Percentiles rank a stretch among this genome's conserved stretches.
These are phyloP conservation scores for Nematostella vectensis DNA, from an alignment of 92 coral and sea anemone genomes.

Conservation along the genomic window DNA sequence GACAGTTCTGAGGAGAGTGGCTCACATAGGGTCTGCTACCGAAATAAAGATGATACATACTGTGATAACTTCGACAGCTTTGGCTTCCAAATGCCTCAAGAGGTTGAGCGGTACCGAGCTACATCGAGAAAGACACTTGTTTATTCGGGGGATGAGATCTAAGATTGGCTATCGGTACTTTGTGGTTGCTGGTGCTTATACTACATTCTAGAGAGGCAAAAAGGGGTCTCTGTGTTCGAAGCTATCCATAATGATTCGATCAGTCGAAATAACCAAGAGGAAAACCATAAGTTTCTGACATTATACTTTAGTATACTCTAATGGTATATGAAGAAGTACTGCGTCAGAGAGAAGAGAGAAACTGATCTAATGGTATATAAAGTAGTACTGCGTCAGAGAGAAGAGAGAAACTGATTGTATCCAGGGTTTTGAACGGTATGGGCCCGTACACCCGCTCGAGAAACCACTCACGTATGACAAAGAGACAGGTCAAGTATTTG, in stretches of 20 bases:
- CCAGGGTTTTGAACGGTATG: neutral
- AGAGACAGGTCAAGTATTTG: too few species aligned
- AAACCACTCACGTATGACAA: too few species aligned
- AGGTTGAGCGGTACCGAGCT: neutral
- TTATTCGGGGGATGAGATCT: constrained; percentile 7
- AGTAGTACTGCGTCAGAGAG: neutral
- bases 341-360: neutral
- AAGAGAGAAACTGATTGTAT: neutral
- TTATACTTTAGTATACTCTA: constrained; percentile 2
- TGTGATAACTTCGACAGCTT: constrained; percentile 20
- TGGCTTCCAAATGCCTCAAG: constrained; percentile 3
- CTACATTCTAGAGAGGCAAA: neutral
- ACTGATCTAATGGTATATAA: neutral
- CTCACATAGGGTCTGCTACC: constrained; percentile 11
- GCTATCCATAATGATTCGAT: constrained; percentile 2
- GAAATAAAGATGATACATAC: neutral
- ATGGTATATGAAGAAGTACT: neutral
- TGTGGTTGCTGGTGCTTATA: constrained; percentile 14
- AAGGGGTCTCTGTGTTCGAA: neutral
- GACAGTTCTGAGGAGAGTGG: neutral
- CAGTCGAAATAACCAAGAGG: neutral
- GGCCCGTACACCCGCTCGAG: too few species aligned
- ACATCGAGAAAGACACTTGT: neutral
- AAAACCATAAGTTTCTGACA: constrained; percentile 2
- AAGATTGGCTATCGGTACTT: constrained; percentile 5